phyloP scores from a whole-genome alignment of 2,797 vertebrate genomes.

The Ibycter americanus region DNA sequence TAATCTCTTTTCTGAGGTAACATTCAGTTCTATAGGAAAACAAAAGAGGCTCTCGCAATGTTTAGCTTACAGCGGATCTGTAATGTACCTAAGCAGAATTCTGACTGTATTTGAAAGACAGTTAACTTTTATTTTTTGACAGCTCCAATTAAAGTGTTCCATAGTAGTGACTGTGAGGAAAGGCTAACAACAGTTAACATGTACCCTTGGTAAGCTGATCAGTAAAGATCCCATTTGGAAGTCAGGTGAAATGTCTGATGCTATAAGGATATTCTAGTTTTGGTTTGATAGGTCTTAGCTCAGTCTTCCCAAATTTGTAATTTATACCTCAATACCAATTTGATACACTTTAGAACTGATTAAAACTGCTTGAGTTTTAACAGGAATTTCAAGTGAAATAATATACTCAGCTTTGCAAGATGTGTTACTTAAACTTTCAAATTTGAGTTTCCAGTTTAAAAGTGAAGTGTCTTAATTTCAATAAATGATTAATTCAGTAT shows the following conservation, averaged over 20 bases:
- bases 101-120: neutral
- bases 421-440: neutral
- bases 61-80: neutral
- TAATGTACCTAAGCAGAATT: neutral
- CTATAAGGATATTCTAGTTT: neutral
- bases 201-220: neutral
- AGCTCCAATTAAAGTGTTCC: neutral
- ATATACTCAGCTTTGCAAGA: neutral
- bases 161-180: neutral
- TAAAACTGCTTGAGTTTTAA: neutral
- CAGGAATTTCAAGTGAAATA: neutral
- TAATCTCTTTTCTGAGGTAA: neutral
- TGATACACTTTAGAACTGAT: neutral
- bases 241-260: neutral
- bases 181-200: neutral
- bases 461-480: neutral
- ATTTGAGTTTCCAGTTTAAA: neutral
- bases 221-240: neutral
- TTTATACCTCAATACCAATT: neutral
- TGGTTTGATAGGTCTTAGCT: neutral
- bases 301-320: neutral
- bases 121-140: neutral
- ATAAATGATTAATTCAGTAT: neutral
- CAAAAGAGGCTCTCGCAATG: rapidly evolving
- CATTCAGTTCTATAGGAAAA: neutral